Conservation (phyloP, 2,888 invertebrate species). For the Biston betularia region DNA sequence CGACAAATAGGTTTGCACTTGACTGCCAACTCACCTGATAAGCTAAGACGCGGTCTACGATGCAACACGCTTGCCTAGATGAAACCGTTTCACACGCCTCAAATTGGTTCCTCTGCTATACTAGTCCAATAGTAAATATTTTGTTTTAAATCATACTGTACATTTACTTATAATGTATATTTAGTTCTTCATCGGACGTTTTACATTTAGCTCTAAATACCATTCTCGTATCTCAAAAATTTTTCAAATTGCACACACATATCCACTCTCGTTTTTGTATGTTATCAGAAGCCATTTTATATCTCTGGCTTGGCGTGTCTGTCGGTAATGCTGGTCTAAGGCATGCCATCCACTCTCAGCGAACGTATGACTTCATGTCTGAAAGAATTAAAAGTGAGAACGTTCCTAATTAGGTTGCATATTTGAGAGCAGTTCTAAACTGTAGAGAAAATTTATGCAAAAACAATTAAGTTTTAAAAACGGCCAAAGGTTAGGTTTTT, state of each 20-base stretch:
- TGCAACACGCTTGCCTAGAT: too few species aligned
- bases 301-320: background rate
- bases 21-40: too few species aligned
- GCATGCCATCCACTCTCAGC: background rate
- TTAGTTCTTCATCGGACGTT: background rate
- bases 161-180: too few species aligned
- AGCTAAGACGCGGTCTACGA: too few species aligned
- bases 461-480: too few species aligned
- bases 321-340: background rate
- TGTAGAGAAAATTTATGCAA: too few species aligned
- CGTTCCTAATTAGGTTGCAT: background rate
- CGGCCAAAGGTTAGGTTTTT: too few species aligned
- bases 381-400: background rate
- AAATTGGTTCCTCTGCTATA: too few species aligned
- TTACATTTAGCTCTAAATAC: constrained; percentile 7
- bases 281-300: constrained; percentile 18
- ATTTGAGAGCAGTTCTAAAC: background rate
- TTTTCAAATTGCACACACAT: constrained; percentile 14
- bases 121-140: too few species aligned
- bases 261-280: constrained; percentile 26
- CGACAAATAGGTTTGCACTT: too few species aligned
- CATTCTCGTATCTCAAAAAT: background rate
- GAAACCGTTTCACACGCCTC: too few species aligned
- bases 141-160: too few species aligned
- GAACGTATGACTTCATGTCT: background rate